A percentile compares a stretch with the other conserved stretches of the same genome.
phyloP scores from a whole-genome alignment of 2,888 invertebrate genomes.

The Scaptomyza caliginosa region DNA sequence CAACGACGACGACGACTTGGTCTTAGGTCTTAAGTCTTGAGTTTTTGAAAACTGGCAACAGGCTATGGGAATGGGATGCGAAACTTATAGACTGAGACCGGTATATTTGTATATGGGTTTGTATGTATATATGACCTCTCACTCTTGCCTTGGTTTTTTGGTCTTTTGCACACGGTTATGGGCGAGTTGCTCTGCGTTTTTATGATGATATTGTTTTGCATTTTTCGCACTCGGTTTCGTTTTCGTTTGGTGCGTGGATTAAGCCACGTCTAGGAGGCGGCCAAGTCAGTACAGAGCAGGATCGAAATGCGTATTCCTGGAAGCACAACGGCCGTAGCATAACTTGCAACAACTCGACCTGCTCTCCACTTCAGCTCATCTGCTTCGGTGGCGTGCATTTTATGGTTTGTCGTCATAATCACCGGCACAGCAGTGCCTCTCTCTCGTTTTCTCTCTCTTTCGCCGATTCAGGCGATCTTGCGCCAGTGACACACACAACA shows the following conservation, averaged over 20 bases:
- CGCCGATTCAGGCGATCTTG: conserved; percentile 7
- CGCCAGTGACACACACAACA: conserved; percentile 66
- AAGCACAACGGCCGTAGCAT: conserved; percentile 43
- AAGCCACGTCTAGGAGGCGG: conserved; percentile 59
- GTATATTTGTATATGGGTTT: not conserved
- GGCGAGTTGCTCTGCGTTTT: conserved; percentile 63
- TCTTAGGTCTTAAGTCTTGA: conserved; percentile 5
- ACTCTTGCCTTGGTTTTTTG: conserved; percentile 18
- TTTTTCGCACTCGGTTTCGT: conserved; percentile 42
- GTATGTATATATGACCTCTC: not conserved
- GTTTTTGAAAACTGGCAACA: conserved; percentile 5
- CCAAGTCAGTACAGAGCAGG: not conserved
- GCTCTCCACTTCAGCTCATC: conserved; percentile 33
- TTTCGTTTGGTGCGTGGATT: conserved; percentile 62
- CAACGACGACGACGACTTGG: conserved; percentile 18
- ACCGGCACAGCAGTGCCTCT: conserved; percentile 53
- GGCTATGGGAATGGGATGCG: not conserved
- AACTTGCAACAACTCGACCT: conserved; percentile 52
- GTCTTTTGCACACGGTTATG: conserved; percentile 48
- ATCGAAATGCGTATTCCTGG: conserved; percentile 54
- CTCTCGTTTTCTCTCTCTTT: not conserved
- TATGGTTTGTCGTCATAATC: conserved; percentile 77
- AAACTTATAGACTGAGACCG: not conserved
- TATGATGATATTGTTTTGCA: conserved; percentile 76
- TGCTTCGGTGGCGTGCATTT: conserved; percentile 55